Evolutionary conservation across 2,113 vertebrate species (phyloP).

Genomic region (Notothenia coriiceps): DNA sequence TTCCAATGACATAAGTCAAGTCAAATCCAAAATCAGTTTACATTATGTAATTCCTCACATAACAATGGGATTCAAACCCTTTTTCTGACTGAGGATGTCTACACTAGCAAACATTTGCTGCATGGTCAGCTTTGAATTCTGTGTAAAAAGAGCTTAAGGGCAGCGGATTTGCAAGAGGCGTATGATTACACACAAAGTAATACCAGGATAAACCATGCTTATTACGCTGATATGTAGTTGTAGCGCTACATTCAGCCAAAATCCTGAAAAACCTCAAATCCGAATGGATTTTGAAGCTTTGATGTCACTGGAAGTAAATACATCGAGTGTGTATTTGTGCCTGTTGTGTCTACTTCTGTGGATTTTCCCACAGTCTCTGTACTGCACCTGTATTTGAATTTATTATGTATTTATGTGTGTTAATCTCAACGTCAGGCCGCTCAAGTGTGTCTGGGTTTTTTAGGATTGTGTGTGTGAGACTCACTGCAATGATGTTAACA

Average conservation of each 20-base stretch:
- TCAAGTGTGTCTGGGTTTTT: too few species aligned
- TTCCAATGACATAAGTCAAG: not conserved
- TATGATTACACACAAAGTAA: slow-evolving; percentile 71
- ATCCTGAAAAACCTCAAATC: slow-evolving; percentile 47
- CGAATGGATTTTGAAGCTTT: slow-evolving; percentile 22
- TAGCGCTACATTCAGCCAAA: slow-evolving; percentile 33
- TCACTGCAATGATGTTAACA: slow-evolving; percentile 94
- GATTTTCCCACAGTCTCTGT: not conserved
- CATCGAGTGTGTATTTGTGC: not conserved
- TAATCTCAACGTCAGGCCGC: slow-evolving; percentile 24
- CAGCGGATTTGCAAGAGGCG: slow-evolving; percentile 55
- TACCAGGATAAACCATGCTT: slow-evolving; percentile 69
- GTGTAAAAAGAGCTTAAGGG: slow-evolving; percentile 60
- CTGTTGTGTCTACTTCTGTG: not conserved
- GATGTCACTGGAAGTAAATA: slow-evolving; percentile 10
- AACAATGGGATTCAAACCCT: not conserved
- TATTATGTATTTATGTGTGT: not conserved
- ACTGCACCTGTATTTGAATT: slow-evolving; percentile 11
- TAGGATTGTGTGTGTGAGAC: slow-evolving; percentile 1
- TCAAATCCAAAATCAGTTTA: not conserved
- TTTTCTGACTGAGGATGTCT: not conserved
- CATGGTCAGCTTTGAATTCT: slow-evolving; percentile 52
- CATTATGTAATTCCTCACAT: not conserved
- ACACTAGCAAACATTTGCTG: not conserved
- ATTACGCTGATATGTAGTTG: slow-evolving; percentile 64